A percentile compares a stretch with the other conserved stretches of the same genome.
phyloP scores from a whole-genome alignment of 2,888 invertebrate genomes.

The Eupeodes luniger region DNA sequence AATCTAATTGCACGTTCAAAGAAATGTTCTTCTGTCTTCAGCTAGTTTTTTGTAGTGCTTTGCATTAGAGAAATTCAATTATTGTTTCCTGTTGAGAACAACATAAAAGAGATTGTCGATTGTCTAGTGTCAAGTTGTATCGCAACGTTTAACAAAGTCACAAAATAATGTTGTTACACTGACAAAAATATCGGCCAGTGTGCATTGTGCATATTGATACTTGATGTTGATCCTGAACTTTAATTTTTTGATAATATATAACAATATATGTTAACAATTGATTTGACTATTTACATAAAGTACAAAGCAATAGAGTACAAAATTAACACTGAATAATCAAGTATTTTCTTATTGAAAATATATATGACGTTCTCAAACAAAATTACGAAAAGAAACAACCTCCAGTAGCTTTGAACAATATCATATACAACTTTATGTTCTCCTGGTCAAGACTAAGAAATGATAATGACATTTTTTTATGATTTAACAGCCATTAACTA shows the following conservation, averaged over 20 bases:
- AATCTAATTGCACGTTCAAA: no score
- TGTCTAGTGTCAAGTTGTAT: no score
- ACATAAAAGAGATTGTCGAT: no score
- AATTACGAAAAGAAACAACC: not conserved
- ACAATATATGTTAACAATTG: no score
- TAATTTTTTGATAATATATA: not conserved
- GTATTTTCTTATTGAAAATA: not conserved
- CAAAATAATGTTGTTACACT: no score
- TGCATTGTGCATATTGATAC: no score
- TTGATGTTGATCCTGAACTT: not conserved
- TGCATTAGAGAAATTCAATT: no score
- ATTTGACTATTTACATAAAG: not conserved
- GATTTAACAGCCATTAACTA: constrained; percentile 75
- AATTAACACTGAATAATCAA: not conserved
- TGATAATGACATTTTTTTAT: constrained; percentile 76
- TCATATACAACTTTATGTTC: constrained; percentile 62
- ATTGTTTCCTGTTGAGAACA: no score
- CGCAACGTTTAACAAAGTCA: no score
- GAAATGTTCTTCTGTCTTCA: no score
- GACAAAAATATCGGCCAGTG: no score
- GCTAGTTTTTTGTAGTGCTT: no score
- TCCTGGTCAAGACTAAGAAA: constrained; percentile 72
- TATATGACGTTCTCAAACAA: not conserved
- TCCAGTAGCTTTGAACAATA: constrained; percentile 59
- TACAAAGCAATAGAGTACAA: not conserved